Conservation (phyloP, 2,888 invertebrate species). For the Melieria picta region DNA sequence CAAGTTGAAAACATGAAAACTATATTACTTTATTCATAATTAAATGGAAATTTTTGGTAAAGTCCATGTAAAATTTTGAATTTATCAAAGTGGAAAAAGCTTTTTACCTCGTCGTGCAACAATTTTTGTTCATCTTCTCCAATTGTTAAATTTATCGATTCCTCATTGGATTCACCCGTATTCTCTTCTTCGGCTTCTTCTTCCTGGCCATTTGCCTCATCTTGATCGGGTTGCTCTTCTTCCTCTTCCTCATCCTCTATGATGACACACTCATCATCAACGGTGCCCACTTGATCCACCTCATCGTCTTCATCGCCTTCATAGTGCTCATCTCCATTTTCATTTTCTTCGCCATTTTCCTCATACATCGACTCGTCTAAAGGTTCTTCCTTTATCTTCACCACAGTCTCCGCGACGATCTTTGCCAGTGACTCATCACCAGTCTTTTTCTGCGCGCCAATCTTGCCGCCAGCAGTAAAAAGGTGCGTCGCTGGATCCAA, state of each 20-base stretch:
- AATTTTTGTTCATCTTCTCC: constrained; percentile 82
- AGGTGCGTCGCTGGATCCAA: constrained; percentile 78
- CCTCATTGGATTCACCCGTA: constrained; percentile 68
- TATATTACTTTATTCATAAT: no score
- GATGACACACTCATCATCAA: constrained; percentile 56
- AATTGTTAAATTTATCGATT: constrained; percentile 82
- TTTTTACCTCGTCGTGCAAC: constrained; percentile 77
- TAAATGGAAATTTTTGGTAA: no score
- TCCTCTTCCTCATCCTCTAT: constrained; percentile 53
- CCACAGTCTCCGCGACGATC: constrained; percentile 33
- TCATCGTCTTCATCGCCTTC: constrained; percentile 49
- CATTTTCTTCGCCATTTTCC: constrained; percentile 54
- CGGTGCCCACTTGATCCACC: constrained; percentile 55
- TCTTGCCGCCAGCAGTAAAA: constrained; percentile 67
- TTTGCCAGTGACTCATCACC: constrained; percentile 23
- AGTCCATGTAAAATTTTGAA: no score
- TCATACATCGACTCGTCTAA: constrained; percentile 45
- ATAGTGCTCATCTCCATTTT: constrained; percentile 47
- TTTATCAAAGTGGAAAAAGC: no score
- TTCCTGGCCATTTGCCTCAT: constrained; percentile 45
- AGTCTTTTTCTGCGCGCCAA: constrained; percentile 17
- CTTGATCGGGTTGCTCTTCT: constrained; percentile 46
- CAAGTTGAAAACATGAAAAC: constrained; percentile 25
- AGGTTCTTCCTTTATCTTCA: constrained; percentile 50
- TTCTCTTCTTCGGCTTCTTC: constrained; percentile 53